phyloP scores from a whole-genome alignment of 2,113 vertebrate species.

The Vanacampus margaritifer region DNA sequence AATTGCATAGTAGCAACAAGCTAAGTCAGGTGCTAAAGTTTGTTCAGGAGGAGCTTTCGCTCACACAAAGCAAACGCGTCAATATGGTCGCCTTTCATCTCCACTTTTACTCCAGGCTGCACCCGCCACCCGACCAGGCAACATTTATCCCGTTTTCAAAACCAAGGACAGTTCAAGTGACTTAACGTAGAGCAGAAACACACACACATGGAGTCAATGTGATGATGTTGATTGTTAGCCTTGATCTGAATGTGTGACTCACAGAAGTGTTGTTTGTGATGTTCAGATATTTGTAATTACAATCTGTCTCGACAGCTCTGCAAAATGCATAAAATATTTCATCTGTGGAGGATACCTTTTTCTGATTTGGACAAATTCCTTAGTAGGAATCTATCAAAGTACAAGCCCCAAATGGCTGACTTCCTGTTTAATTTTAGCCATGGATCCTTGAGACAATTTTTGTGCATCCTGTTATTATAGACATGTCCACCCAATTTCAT shows the following conservation, averaged over 20 bases:
- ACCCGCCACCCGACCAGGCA: slow-evolving; percentile 31
- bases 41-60: slow-evolving; percentile 61
- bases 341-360: too few species aligned
- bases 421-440: too few species aligned
- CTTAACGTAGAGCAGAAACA: slow-evolving; percentile 8
- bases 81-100: slow-evolving; percentile 50
- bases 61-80: slow-evolving; percentile 66
- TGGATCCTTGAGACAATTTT: too few species aligned
- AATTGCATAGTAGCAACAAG: slow-evolving; percentile 6
- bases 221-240: not conserved
- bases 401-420: too few species aligned
- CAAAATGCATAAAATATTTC: too few species aligned
- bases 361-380: too few species aligned
- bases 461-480: too few species aligned
- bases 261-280: not conserved
- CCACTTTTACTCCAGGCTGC: slow-evolving; percentile 33
- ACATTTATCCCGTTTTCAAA: not conserved
- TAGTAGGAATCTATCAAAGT: too few species aligned
- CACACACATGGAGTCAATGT: not conserved
- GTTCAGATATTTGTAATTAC: not conserved
- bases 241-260: not conserved
- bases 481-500: too few species aligned
- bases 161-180: slow-evolving; percentile 2
- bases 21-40: slow-evolving; percentile 40
- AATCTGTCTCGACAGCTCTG: not conserved